Evolutionary conservation across 2,797 vertebrate genomes (phyloP).

Genomic region (Chloroceryle inda): DNA sequence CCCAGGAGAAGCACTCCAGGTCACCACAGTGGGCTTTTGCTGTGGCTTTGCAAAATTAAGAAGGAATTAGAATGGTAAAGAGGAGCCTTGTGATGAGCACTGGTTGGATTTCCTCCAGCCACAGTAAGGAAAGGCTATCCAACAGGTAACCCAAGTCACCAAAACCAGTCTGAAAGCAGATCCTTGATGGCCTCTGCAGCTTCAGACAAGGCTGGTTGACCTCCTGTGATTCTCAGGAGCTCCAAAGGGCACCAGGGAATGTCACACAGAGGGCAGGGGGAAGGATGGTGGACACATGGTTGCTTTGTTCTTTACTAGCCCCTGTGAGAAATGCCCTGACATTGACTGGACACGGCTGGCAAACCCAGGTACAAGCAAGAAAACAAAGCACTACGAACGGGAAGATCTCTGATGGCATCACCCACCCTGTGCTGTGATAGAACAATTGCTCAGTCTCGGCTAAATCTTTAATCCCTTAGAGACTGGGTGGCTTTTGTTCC

Average conservation of each 20-base stretch:
- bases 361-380: not conserved
- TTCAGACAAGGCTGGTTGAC: not conserved
- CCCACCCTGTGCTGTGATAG: fast-evolving
- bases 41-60: not conserved
- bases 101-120: not conserved
- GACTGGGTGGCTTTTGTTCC: not conserved
- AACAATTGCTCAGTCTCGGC: not conserved
- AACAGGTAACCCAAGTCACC: not conserved
- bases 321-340: not conserved
- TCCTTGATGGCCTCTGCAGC: not conserved
- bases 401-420: not conserved
- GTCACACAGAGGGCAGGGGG: not conserved
- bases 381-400: not conserved
- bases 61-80: not conserved
- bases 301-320: not conserved
- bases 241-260: not conserved
- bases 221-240: not conserved
- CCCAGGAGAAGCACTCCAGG: not conserved
- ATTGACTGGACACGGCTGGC: not conserved
- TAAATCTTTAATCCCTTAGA: not conserved
- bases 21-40: not conserved
- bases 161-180: not conserved
- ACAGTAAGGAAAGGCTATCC: not conserved
- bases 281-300: fast-evolving
- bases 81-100: not conserved